These are phyloP conservation scores for Amyelois transitella DNA, from an alignment of 1,140 invertebrate genomes.

Conservation along the genomic window DNA sequence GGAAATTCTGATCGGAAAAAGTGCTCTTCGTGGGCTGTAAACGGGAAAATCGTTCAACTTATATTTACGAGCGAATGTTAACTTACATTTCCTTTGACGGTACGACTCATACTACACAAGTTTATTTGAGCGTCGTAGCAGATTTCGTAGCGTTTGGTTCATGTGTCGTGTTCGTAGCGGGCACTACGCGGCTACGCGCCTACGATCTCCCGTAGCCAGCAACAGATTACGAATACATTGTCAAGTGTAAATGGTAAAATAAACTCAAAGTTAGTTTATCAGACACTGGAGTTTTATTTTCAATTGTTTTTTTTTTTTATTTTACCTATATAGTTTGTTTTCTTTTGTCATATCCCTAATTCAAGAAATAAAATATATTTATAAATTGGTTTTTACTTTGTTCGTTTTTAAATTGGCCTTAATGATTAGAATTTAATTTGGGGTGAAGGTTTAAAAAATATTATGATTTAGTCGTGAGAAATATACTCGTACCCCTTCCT, in stretches of 20 bases:
- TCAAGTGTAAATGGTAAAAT: constrained; percentile 77
- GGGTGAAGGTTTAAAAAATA: too few species aligned
- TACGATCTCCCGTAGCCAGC: constrained; percentile 65
- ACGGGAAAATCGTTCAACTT: not conserved
- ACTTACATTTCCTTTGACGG: not conserved
- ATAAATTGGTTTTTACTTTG: too few species aligned
- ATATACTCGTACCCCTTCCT: too few species aligned
- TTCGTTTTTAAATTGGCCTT: too few species aligned
- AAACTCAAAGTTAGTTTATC: constrained; percentile 77
- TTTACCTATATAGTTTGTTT: too few species aligned
- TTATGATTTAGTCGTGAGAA: too few species aligned
- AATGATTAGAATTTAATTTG: too few species aligned
- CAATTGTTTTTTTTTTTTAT: constrained; percentile 11
- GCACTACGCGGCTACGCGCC: constrained; percentile 57
- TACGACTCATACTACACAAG: too few species aligned
- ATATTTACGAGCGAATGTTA: not conserved
- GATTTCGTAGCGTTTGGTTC: constrained; percentile 29
- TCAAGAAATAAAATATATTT: too few species aligned
- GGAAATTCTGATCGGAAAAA: not conserved
- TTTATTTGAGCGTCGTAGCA: not conserved
- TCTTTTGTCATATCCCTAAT: too few species aligned
- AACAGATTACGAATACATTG: constrained; percentile 74
- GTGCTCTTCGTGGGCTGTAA: not conserved
- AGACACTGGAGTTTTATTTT: constrained; percentile 69
- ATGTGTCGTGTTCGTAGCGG: constrained; percentile 48